Evolutionary conservation across 2,888 invertebrate genomes (phyloP), one percentile per base, ranked within the genome.

Genomic region (Drosophila borborema): DNA sequence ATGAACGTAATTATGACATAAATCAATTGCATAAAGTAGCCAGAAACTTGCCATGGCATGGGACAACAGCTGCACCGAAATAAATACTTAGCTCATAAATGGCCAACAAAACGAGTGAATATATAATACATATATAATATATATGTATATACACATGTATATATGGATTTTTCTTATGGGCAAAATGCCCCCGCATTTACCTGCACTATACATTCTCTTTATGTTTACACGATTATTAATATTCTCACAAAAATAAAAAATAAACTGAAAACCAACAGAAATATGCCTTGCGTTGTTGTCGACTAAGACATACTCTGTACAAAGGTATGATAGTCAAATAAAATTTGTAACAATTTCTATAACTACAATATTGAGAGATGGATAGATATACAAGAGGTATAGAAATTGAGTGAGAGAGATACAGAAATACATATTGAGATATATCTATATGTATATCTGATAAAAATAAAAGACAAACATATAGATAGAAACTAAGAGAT

Each of bases 1-100:
- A 84, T 82, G 69, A 61, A 60, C 36, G 45, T 67, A 74, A 75
- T 73, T 73, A 80, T 74, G 77, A 59, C 70, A 77, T 75, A 80
- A 83, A 84, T 80, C 83, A 79, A 79, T 41, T 48, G 45, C 36
- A 55, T 45, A 23, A 58, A 61, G 49, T 56, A 48, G 46, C 51
- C 36, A 48, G 45, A 69, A 74, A 65, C 54, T 64, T 64, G 43
- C 31, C 46, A 18, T 64, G 43, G 28, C 48, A 28, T 66, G 40
- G 10, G 12, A 36, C 51, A 40, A 58, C 74, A 67, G 62, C 67
- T 74, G 64, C 59, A 53, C 45, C 64, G 72, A 71, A 72, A 72
- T 68, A 66, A 81, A 80, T 45, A 23, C 45, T 20, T 70, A 75
- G 85, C 79, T 70, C 71, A 68, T 61, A 71, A 72, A 75, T 74